These are phyloP conservation scores for Tenthredo notha DNA, from an alignment of 2,888 invertebrate genomes.

Conservation along the genomic window DNA sequence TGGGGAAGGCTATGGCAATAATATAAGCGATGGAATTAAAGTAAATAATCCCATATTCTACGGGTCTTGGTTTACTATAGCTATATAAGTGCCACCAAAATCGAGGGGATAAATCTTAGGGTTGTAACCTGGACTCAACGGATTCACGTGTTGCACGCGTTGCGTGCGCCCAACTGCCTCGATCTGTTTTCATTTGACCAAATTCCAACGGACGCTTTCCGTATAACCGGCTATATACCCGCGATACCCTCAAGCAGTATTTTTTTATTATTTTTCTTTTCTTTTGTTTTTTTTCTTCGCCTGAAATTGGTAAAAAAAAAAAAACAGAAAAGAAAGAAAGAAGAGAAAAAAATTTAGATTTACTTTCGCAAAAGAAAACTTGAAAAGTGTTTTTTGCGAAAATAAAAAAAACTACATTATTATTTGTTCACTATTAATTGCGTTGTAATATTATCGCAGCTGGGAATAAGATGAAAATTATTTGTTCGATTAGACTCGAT, in stretches of 20 bases:
- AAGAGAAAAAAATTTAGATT: background rate
- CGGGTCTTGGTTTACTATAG: constrained; percentile 28
- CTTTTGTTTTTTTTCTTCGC: background rate
- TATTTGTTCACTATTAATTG: too few species aligned
- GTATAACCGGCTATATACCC: background rate
- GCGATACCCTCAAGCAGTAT: constrained; percentile 7
- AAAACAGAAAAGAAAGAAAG: background rate
- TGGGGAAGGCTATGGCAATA: background rate
- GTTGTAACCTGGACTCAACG: background rate
- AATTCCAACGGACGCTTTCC: constrained; percentile 41
- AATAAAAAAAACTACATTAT: too few species aligned
- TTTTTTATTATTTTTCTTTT: constrained; percentile 17
- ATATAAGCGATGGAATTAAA: constrained; percentile 38
- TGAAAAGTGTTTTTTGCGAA: background rate
- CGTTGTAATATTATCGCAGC: background rate
- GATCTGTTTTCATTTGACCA: constrained; percentile 49
- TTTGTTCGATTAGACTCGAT: background rate
- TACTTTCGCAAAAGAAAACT: background rate
- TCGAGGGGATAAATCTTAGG: constrained; percentile 38
- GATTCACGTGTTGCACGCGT: constrained; percentile 46
- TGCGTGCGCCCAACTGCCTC: constrained; percentile 44
- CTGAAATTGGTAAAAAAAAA: background rate
- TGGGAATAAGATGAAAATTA: background rate
- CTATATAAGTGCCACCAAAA: constrained; percentile 1
- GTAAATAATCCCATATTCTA: constrained; percentile 37